These are phyloP conservation scores for Pogonus chalceus DNA, from an alignment of 1,140 invertebrate genomes.

Conservation along the genomic window DNA sequence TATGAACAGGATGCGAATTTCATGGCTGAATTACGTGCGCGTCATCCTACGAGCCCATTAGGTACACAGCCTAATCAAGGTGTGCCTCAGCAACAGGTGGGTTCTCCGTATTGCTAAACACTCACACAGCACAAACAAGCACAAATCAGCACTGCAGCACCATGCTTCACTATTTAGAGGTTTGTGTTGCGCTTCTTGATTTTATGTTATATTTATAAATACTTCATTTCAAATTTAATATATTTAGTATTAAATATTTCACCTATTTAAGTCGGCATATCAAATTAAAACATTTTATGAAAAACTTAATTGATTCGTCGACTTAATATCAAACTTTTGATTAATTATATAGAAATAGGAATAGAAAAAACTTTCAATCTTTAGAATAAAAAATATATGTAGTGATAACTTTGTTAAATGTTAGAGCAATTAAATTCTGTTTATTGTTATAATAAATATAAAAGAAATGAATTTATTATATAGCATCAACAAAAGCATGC, in stretches of 20 bases:
- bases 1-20: constrained; percentile 56
- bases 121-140: constrained; percentile 34
- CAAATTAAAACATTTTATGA: too few species aligned
- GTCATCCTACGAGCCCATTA: constrained; percentile 32
- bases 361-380: too few species aligned
- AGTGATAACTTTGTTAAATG: neutral
- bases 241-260: too few species aligned
- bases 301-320: too few species aligned
- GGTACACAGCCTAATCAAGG: constrained; percentile 21
- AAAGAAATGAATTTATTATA: neutral
- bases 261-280: too few species aligned
- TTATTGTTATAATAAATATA: neutral
- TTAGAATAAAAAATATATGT: too few species aligned
- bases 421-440: neutral
- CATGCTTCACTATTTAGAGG: neutral
- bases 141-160: neutral
- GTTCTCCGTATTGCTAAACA: constrained; percentile 37
- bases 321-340: too few species aligned
- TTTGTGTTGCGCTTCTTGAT: neutral
- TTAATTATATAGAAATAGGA: too few species aligned
- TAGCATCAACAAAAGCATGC: neutral
- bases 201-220: neutral
- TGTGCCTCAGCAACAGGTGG: constrained; percentile 26
- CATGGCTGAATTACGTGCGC: constrained; percentile 47
- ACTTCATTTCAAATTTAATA: too few species aligned